Percentiles rank a stretch among this genome's conserved stretches.
Conservation (phyloP, 2,888 invertebrate genomes). For the Sphaerolaimus hirsutus region DNA sequence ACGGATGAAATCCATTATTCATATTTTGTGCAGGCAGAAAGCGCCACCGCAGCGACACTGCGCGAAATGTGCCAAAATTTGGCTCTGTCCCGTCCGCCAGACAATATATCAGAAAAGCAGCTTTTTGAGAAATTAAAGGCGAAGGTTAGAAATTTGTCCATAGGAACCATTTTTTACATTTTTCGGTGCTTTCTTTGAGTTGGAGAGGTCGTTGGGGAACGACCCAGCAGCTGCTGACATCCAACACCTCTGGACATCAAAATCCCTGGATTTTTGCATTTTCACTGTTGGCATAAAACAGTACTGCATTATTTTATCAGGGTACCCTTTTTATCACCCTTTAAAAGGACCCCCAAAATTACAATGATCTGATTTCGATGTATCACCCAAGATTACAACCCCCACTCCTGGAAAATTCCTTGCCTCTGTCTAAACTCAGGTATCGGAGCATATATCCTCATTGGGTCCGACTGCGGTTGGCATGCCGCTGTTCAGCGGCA, state of each 20-base stretch:
- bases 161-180: neutral
- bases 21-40: conserved; percentile 60
- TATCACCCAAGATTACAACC: no score
- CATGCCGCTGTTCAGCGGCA: conserved; percentile 47
- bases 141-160: conserved; percentile 31
- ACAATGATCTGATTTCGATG: no score
- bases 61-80: conserved; percentile 52
- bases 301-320: no score
- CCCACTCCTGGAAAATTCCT: neutral
- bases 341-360: no score
- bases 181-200: neutral
- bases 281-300: no score
- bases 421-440: conserved; percentile 4
- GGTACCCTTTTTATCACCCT: no score
- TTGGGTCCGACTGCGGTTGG: conserved; percentile 31
- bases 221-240: no score
- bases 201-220: no score
- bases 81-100: conserved; percentile 61
- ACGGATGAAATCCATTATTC: no score
- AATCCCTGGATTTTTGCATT: no score
- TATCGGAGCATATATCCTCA: conserved; percentile 20
- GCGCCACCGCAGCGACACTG: conserved; percentile 51
- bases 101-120: conserved; percentile 47
- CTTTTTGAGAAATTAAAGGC: conserved; percentile 52
- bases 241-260: no score